These are phyloP conservation scores for Dascyllus trimaculatus DNA, from an alignment of 2,113 vertebrate genomes.

Conservation along the genomic window DNA sequence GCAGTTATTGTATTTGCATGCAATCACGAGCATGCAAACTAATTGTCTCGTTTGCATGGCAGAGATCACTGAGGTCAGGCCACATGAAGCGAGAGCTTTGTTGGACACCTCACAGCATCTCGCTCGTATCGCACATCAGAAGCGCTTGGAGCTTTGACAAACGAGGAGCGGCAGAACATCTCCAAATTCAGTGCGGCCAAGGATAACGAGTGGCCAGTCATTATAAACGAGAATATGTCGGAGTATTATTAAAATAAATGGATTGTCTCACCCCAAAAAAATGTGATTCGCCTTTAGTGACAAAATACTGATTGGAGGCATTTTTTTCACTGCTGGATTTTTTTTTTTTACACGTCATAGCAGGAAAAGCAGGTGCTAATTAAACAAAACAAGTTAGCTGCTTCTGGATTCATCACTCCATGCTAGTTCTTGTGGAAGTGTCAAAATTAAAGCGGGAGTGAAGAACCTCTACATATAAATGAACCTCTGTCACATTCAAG, in stretches of 20 bases:
- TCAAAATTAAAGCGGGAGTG: too few species aligned
- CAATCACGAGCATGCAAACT: constrained; percentile 70
- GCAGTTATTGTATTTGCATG: constrained; percentile 81
- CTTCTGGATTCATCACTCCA: too few species aligned
- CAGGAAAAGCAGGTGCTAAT: too few species aligned
- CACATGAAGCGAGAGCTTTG: constrained; percentile 41
- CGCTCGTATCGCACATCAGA: constrained; percentile 14
- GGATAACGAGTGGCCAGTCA: constrained; percentile 28
- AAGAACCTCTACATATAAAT: too few species aligned
- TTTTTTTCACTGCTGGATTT: not conserved
- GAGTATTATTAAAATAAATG: constrained; percentile 17
- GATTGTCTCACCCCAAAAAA: not conserved
- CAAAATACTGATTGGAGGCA: constrained; percentile 13
- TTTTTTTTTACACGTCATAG: too few species aligned
- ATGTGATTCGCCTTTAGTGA: not conserved
- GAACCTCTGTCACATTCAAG: too few species aligned
- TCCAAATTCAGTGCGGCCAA: not conserved
- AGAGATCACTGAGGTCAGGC: constrained; percentile 62
- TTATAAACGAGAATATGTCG: constrained; percentile 32
- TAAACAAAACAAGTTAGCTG: too few species aligned
- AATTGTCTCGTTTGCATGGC: constrained; percentile 70
- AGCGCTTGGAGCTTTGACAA: constrained; percentile 28
- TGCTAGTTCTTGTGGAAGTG: too few species aligned
- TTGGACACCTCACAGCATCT: constrained; percentile 34
- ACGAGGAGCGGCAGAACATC: not conserved